phyloP scores from a whole-genome alignment of 1,140 invertebrate species.

The Colletes gigas region DNA sequence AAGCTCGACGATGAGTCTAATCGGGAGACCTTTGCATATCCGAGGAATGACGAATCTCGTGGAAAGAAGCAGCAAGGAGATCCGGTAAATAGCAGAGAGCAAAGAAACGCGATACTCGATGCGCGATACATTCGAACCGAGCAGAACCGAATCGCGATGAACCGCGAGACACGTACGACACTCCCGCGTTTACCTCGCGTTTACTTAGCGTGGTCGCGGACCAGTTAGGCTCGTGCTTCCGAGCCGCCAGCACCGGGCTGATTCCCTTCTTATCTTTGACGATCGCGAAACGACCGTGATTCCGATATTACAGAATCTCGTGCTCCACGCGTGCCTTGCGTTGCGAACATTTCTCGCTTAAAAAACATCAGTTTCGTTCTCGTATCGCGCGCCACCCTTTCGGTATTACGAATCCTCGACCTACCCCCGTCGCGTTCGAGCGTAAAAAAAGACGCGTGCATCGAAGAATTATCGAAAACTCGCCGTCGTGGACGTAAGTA shows the following conservation, averaged over 20 bases:
- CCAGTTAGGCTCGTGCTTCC: slow-evolving; percentile 78
- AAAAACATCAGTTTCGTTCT: too few relatives aligned
- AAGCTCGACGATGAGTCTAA: not conserved
- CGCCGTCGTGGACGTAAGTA: not conserved
- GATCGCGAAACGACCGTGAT: not conserved
- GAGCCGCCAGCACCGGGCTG: slow-evolving; percentile 70
- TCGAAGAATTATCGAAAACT: not conserved
- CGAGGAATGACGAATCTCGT: slow-evolving; percentile 26
- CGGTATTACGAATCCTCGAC: too few relatives aligned
- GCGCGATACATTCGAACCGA: not conserved
- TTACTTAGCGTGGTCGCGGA: slow-evolving; percentile 71
- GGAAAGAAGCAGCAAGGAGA: slow-evolving; percentile 23
- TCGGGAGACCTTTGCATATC: slow-evolving; percentile 29
- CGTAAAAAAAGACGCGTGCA: too few relatives aligned
- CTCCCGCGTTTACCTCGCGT: slow-evolving; percentile 69
- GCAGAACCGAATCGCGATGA: slow-evolving; percentile 75
- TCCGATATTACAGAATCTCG: not conserved
- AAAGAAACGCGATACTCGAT: not conserved
- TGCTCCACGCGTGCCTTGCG: not conserved
- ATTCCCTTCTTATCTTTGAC: slow-evolving; percentile 23
- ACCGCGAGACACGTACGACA: slow-evolving; percentile 36
- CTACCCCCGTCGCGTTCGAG: too few relatives aligned
- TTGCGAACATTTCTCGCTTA: too few relatives aligned
- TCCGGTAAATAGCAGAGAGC: not conserved
- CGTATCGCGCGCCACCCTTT: too few relatives aligned